These are phyloP conservation scores for Mormyrus lacerda DNA, from an alignment of 2,113 vertebrate genomes.

Conservation along the genomic window DNA sequence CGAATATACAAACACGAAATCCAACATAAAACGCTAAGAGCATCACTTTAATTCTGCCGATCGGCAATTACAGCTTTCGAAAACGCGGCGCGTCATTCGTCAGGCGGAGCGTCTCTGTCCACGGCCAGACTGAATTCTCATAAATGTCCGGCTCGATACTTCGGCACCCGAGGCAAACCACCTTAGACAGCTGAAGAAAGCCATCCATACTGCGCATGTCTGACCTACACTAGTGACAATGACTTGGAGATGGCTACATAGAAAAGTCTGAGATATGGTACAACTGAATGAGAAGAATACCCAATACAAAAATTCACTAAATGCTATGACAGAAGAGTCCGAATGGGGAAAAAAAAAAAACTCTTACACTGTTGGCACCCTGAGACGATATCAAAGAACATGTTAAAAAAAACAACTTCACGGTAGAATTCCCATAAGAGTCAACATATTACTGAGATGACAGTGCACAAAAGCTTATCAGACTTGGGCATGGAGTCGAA, in stretches of 20 bases:
- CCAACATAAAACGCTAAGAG: slow-evolving; percentile 17
- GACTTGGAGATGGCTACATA: slow-evolving; percentile 16
- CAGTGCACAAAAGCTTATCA: slow-evolving; percentile 30
- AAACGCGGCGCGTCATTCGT: neutral
- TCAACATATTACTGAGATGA: slow-evolving; percentile 29
- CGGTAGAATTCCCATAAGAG: slow-evolving; percentile 17
- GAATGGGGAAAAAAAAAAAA: slow-evolving; percentile 26
- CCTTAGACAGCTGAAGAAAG: slow-evolving; percentile 26
- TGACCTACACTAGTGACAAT: slow-evolving; percentile 16
- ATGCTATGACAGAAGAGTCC: neutral
- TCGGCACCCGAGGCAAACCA: neutral
- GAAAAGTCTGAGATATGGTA: neutral
- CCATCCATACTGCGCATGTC: slow-evolving; percentile 30
- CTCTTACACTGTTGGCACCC: slow-evolving; percentile 72
- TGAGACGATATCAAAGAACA: slow-evolving; percentile 66
- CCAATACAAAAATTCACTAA: slow-evolving; percentile 52
- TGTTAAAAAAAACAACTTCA: slow-evolving; percentile 21
- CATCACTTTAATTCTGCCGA: slow-evolving; percentile 22
- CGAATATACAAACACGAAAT: slow-evolving; percentile 21
- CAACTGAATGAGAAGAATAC: slow-evolving; percentile 5
- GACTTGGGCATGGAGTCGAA: slow-evolving; percentile 17
- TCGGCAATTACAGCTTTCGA: slow-evolving; percentile 22
- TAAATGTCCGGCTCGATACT: neutral
- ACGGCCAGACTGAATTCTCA: neutral
- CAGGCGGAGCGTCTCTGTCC: neutral